phyloP scores from a whole-genome alignment of 2,888 invertebrate species.

The Callimorpha dominula region DNA sequence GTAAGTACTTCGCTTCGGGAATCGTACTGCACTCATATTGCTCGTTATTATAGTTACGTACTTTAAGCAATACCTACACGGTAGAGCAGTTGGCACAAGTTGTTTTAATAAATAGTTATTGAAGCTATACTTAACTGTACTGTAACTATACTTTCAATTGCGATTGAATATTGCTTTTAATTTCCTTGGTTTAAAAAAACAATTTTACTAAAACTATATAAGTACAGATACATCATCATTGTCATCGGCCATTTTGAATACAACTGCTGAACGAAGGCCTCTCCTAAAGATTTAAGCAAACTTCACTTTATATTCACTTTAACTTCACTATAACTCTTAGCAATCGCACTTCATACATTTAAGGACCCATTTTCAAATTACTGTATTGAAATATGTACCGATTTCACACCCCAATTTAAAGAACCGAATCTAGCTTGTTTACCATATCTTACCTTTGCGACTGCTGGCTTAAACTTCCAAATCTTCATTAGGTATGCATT shows the following conservation, averaged over 20 bases:
- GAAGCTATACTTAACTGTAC: too few relatives aligned
- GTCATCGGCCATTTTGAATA: too few relatives aligned
- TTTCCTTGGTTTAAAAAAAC: too few relatives aligned
- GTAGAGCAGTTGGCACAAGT: neutral
- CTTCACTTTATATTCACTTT: too few relatives aligned
- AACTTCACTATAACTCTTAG: too few relatives aligned
- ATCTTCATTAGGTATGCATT: slow-evolving; percentile 71
- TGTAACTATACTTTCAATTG: neutral
- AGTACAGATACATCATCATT: too few relatives aligned
- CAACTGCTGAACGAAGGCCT: too few relatives aligned
- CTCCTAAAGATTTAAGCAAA: too few relatives aligned
- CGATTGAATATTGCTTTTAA: too few relatives aligned
- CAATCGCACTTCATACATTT: neutral
- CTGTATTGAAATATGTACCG: neutral
- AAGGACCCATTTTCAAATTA: neutral
- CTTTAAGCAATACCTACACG: neutral
- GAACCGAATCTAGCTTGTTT: neutral
- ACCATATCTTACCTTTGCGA: slow-evolving; percentile 69
- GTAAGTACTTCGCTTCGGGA: neutral
- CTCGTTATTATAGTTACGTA: neutral
- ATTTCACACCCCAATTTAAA: neutral
- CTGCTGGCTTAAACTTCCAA: slow-evolving; percentile 67
- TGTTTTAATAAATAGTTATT: neutral
- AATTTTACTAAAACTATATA: too few relatives aligned
- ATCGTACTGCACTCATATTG: neutral